Conservation (phyloP, 2,888 invertebrate genomes). For the Orthonychiurus folsomi region DNA sequence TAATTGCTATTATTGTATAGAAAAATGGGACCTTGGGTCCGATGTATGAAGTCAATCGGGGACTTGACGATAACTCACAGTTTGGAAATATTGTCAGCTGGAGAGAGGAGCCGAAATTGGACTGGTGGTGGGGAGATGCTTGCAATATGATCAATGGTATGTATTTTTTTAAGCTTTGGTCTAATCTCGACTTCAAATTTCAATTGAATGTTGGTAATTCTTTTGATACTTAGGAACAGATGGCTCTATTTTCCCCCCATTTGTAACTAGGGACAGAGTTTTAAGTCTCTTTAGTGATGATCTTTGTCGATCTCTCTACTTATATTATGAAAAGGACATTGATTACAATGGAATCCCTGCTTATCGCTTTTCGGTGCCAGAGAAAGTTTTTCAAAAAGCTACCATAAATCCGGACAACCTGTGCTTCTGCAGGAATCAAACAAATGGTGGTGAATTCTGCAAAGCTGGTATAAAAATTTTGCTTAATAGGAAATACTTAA, state of each 20-base stretch:
- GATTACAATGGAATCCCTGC: constrained; percentile 22
- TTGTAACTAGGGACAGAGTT: constrained; percentile 41
- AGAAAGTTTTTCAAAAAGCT: constrained; percentile 18
- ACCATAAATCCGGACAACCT: constrained; percentile 19
- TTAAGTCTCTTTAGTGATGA: constrained; percentile 43
- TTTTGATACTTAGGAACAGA: too few species aligned
- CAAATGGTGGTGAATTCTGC: not conserved
- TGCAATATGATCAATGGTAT: constrained; percentile 42
- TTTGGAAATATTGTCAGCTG: constrained; percentile 27
- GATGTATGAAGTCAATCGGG: constrained; percentile 13
- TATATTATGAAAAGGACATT: constrained; percentile 18
- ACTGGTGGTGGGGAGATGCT: constrained; percentile 30
- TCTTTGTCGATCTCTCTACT: constrained; percentile 41
- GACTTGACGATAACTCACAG: constrained; percentile 5
- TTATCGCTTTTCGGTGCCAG: constrained; percentile 19
- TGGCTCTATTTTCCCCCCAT: constrained; percentile 44
- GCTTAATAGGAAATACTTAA: too few species aligned
- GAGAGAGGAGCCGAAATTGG: constrained; percentile 16
- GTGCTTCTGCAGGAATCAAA: constrained; percentile 20
- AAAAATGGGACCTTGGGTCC: constrained; percentile 10
- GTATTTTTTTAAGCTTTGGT: too few species aligned
- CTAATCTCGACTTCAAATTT: too few species aligned
- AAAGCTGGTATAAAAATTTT: too few species aligned
- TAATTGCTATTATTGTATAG: constrained; percentile 2
- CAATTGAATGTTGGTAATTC: too few species aligned